These are phyloP conservation scores for Thamnophis elegans DNA, from an alignment of 2,797 vertebrate species.

Conservation along the genomic window DNA sequence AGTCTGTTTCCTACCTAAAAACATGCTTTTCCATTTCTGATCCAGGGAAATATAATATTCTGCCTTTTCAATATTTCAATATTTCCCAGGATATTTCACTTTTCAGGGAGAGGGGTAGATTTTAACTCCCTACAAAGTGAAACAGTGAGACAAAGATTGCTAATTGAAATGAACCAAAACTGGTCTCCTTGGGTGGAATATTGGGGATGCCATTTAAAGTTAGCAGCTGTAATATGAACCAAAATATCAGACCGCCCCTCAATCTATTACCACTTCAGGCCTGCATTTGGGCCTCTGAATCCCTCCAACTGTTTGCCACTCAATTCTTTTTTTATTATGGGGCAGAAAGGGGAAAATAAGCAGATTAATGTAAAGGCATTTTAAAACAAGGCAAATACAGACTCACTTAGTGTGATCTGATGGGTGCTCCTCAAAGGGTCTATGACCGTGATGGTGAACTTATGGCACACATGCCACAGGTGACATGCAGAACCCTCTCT, in stretches of 20 bases:
- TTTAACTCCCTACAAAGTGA: rapidly evolving
- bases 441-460: no score
- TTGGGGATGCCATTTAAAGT: not conserved
- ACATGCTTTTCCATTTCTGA: no score
- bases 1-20: no score
- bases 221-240: not conserved
- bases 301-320: not conserved
- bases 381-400: not conserved
- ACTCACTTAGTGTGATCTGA: not conserved
- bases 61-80: no score
- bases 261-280: not conserved
- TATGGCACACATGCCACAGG: no score
- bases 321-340: not conserved
- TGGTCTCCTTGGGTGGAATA: not conserved
- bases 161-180: not conserved
- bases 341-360: not conserved
- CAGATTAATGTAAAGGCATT: not conserved
- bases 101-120: no score
- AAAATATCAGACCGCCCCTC: not conserved
- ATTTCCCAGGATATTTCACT: no score
- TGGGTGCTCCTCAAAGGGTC: not conserved
- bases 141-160: not conserved
- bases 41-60: no score
- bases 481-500: no score
- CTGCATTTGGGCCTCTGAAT: not conserved